Conservation (phyloP, 1,140 invertebrate genomes). For the Heliconius congener region DNA sequence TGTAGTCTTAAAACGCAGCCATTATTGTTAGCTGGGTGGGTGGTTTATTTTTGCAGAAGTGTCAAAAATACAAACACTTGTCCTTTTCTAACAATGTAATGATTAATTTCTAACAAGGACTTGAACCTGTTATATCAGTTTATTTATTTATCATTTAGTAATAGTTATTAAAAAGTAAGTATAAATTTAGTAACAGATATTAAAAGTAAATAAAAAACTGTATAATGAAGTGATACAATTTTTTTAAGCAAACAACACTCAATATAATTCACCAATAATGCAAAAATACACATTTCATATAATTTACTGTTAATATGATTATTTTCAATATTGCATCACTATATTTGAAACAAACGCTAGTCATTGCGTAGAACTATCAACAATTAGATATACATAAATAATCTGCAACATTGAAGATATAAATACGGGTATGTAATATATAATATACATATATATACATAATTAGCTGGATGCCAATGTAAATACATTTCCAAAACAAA, state of each 20-base stretch:
- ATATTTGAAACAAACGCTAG: not conserved
- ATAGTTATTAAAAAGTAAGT: too few relatives aligned
- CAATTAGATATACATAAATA: slow-evolving; percentile 6
- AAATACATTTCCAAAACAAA: slow-evolving; percentile 14
- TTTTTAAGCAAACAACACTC: not conserved
- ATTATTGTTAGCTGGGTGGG: not conserved
- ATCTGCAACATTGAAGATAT: slow-evolving; percentile 7
- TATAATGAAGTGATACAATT: not conserved
- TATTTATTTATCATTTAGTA: too few relatives aligned
- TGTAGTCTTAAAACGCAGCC: not conserved
- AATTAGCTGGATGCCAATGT: slow-evolving; percentile 1
- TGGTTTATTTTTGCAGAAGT: too few relatives aligned
- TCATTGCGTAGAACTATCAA: not conserved
- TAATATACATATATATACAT: not conserved
- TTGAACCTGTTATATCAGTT: too few relatives aligned
- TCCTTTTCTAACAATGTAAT: too few relatives aligned
- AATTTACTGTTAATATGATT: not conserved
- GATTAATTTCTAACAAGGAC: too few relatives aligned
- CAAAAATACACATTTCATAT: not conserved
- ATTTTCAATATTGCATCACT: slow-evolving; percentile 6
- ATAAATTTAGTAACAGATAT: too few relatives aligned
- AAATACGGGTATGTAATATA: not conserved
- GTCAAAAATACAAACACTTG: too few relatives aligned
- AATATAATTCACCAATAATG: slow-evolving; percentile 5
- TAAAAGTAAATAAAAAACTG: too few relatives aligned